phyloP scores from a whole-genome alignment of 2,113 vertebrate species.

The Deroptyus accipitrinus region DNA sequence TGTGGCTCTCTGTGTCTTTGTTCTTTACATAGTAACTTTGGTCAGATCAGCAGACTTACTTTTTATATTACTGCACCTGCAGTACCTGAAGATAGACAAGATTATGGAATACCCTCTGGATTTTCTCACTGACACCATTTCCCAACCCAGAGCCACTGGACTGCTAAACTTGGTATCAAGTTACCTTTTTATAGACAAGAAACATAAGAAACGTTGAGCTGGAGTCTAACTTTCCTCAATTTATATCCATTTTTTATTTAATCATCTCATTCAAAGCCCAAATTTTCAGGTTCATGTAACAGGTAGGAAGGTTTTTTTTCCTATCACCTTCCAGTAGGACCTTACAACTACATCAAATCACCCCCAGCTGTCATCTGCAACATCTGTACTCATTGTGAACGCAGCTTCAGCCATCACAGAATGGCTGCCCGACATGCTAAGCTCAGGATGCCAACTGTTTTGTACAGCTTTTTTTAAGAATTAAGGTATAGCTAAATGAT shows the following conservation, averaged over 20 bases:
- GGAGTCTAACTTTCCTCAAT: neutral
- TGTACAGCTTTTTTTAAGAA: neutral
- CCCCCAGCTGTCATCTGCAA: neutral
- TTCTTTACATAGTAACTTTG: neutral
- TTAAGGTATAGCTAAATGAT: neutral
- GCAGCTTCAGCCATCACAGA: neutral
- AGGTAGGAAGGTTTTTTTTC: neutral
- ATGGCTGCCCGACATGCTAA: accelerated
- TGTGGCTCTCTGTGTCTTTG: neutral
- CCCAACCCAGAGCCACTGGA: neutral
- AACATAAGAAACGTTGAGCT: neutral
- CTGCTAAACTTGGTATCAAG: neutral
- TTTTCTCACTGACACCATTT: neutral
- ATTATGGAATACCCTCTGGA: neutral
- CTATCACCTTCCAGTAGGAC: neutral
- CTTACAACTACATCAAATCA: neutral
- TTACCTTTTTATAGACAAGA: neutral
- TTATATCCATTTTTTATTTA: neutral
- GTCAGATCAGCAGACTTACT: neutral
- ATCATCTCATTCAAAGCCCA: neutral
- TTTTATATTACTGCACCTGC: neutral
- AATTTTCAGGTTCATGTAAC: neutral
- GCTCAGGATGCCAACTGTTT: neutral
- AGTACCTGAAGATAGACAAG: neutral
- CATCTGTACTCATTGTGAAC: neutral